Percentiles rank a stretch among this genome's conserved stretches.
Conservation (phyloP, 2,888 invertebrate genomes). For the Norana najaformis region DNA sequence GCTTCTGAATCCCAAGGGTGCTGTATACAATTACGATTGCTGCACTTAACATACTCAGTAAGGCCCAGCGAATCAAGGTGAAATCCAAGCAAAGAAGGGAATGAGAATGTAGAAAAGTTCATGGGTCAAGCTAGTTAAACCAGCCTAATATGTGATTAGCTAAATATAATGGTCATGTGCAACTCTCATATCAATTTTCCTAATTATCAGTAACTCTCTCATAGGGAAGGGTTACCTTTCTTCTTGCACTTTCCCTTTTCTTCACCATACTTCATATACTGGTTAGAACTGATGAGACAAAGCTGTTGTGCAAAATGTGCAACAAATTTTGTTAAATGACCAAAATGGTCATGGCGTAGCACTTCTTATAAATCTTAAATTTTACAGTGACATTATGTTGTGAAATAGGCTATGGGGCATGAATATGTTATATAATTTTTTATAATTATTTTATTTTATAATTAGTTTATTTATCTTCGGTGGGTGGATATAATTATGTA, state of each 20-base stretch:
- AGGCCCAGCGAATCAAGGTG: too few relatives aligned
- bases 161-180: too few relatives aligned
- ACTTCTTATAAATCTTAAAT: not conserved
- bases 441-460: too few relatives aligned
- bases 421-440: not conserved
- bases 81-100: not conserved
- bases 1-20: not conserved
- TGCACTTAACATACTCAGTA: not conserved
- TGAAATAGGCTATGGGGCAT: not conserved
- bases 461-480: not conserved
- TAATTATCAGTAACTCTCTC: too few relatives aligned
- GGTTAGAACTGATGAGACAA: not conserved
- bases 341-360: not conserved
- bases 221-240: too few relatives aligned
- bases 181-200: too few relatives aligned
- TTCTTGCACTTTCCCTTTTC: not conserved
- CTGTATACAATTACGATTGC: not conserved
- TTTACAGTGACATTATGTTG: not conserved
- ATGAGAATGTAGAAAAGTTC: not conserved
- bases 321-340: not conserved
- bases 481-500: not conserved
- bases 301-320: not conserved
- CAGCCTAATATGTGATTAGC: too few relatives aligned
- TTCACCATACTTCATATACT: not conserved
- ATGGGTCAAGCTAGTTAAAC: not conserved